Base-by-base conservation (phyloP, 2,797 vertebrate genomes). In the Danio jaintianensis region DNA sequence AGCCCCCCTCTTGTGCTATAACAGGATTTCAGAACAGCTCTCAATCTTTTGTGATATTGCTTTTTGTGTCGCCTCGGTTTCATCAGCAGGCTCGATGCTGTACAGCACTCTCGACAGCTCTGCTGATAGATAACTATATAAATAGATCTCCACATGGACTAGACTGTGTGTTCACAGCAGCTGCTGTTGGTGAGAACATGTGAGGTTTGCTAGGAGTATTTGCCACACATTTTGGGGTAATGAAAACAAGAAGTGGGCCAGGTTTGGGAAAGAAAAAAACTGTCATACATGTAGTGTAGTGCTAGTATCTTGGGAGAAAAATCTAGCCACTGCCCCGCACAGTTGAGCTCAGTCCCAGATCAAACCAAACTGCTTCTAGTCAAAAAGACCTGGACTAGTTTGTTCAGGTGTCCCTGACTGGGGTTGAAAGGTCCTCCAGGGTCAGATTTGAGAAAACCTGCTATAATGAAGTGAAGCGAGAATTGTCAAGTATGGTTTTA, bases 101-200 rank as follows among this genome's bases (percentile, higher is more conserved):
- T 66, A 62, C 11, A 55, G 52, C 15, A 52, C 36, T 47, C 48
- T 45, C 43, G 55, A 74, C 52, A 66, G 58, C 63, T 50, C 22
- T 58, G 40, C 61, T 62, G 80, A 67, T 66, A 69, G 47, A 79
- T 64, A 73, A 42, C 75, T 78, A 47, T 67, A 74, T 74, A 63
- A 79, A 76, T 53, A 56, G 18, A 71, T 38, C 38, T 83, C 69
- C 61, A 70, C 52, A 70, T 62, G 73, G 38, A 75, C 48, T 53
- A 76, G 59, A 3, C 66, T 61, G 56, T 59, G 52, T 72, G 47
- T 79, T 75, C 75, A 55, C 20, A 72, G 62, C 63, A 69, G 53
- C 70, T 62, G 59, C 18, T 70, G 61, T 68, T n/a, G 56, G 70
- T 9, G 61, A 79, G 64, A 75, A 74, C 13, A 12, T 59, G n/a